Percentiles rank a stretch among this genome's conserved stretches.
phyloP scores from a whole-genome alignment of 2,113 vertebrate genomes.

The Nerophis ophidion region DNA sequence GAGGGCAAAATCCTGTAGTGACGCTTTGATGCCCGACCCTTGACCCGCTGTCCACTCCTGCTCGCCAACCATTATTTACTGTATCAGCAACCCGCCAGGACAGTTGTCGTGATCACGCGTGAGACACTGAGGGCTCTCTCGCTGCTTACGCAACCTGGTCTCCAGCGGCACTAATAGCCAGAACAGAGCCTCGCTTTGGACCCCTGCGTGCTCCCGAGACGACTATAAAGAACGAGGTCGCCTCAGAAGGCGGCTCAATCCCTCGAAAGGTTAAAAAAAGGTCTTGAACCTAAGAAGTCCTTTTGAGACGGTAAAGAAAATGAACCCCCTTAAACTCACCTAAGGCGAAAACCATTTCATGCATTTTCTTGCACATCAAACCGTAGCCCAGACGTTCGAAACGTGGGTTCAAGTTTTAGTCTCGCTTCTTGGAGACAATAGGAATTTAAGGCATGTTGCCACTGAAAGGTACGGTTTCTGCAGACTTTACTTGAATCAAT shows the following conservation, averaged over 20 bases:
- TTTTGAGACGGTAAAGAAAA: constrained; percentile 7
- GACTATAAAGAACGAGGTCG: constrained; percentile 16
- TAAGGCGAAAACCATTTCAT: not conserved
- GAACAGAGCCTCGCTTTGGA: constrained; percentile 1
- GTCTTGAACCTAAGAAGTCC: constrained; percentile 2
- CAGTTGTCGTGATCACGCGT: constrained; percentile 40
- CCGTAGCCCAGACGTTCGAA: not conserved
- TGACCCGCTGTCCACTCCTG: constrained; percentile 30
- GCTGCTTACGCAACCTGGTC: constrained; percentile 36
- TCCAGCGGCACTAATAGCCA: constrained; percentile 22
- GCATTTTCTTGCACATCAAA: not conserved
- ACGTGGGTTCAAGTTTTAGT: not conserved
- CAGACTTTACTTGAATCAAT: not conserved
- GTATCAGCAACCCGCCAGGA: constrained; percentile 47
- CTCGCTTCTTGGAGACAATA: not conserved
- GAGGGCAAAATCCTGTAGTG: constrained; percentile 6
- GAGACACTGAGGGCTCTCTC: constrained; percentile 39
- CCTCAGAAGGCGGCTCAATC: not conserved
- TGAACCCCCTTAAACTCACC: not conserved
- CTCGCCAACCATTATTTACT: constrained; percentile 26
- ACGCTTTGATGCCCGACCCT: constrained; percentile 23
- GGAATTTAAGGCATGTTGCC: not conserved
- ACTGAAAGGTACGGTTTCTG: not conserved
- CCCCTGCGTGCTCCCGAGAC: constrained; percentile 14
- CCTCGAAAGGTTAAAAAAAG: constrained; percentile 4